Evolutionary conservation across 2,113 vertebrate species (phyloP), one percentile per base, ranked within the genome.

Genomic region (Cygnus buccinator): DNA sequence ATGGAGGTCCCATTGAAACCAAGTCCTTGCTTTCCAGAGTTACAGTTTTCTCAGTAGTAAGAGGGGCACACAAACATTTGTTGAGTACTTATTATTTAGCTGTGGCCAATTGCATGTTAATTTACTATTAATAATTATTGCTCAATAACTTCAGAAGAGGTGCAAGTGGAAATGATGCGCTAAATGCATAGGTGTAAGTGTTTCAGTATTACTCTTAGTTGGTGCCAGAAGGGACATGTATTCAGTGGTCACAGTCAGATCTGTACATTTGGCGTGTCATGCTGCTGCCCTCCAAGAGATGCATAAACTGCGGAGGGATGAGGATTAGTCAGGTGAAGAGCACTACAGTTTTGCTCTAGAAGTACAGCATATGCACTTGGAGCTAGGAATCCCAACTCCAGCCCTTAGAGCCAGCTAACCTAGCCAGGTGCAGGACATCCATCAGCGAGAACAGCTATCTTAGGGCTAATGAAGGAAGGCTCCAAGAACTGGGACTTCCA

Each of bases 111-210:
- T 92, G 31, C 54, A 46, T 58, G 25, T 44, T 89, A 86, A 89
- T 75, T 90, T 88, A 31, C 43, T 74, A 31, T 88, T 84, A 92
- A 65, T 78, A 89, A 44, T 52, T 68, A 23, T 65, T 80, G 67
- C n/a, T 77, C 12, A 48, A 4, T 79, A 72, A 58, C 33, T 89
- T 37, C 25, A 59, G 28, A 28, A 41, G n/a, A 85, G 75, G 35
- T 4, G 2, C 28, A 73, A 37, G 65, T 48, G 39, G 20, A 83
- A 79, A 66, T 41, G 21, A 15, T 66, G 13, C 13, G 68, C 31
- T 73, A 41, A 41, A 33, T 59, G 43, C n/a, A n/a, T 7, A 28
- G 13, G 6, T 54, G 18, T 79, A 55, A 80, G 58, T 29, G 22
- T 12, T 46, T 77, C 62, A 28, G 0, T 66, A 22, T 35, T 3